Conservation (phyloP, 1,140 invertebrate genomes). For the Uloborus diversus region DNA sequence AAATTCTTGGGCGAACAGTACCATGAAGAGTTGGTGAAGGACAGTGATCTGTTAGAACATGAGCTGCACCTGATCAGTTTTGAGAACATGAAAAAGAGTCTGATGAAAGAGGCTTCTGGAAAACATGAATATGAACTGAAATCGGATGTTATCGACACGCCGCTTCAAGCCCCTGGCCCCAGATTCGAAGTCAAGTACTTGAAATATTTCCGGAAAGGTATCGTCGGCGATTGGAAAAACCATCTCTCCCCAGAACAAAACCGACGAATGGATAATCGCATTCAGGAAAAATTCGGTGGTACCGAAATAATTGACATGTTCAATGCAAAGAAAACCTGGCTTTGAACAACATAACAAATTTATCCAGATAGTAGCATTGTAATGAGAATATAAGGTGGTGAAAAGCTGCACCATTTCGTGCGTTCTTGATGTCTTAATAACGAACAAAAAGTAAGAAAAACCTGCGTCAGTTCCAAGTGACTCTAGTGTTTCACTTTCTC, state of each 20-base stretch:
- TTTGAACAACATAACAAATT: too few relatives aligned
- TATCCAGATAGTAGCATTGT: too few relatives aligned
- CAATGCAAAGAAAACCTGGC: conserved; percentile 34
- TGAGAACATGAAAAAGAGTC: conserved; percentile 43
- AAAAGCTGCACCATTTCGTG: too few relatives aligned
- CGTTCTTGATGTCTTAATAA: too few relatives aligned
- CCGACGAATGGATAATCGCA: conserved; percentile 64
- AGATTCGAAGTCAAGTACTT: conserved; percentile 48
- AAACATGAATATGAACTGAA: conserved; percentile 38
- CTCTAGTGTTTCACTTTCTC: too few relatives aligned
- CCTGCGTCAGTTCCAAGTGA: too few relatives aligned
- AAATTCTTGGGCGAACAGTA: conserved; percentile 44
- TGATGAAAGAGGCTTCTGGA: conserved; percentile 32
- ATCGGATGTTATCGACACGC: conserved; percentile 29
- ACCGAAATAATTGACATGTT: conserved; percentile 51
- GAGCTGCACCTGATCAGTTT: conserved; percentile 31
- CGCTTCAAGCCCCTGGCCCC: conserved; percentile 2
- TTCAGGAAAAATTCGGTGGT: conserved; percentile 60
- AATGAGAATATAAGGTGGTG: too few relatives aligned
- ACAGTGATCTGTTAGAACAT: background rate
- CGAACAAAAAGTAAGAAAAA: too few relatives aligned
- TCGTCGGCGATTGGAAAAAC: conserved; percentile 68
- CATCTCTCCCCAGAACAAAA: conserved; percentile 65
- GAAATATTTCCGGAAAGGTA: conserved; percentile 62
- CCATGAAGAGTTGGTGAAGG: background rate